These are phyloP conservation scores for Monopis laevigella DNA, from an alignment of 2,888 invertebrate genomes.

Conservation along the genomic window DNA sequence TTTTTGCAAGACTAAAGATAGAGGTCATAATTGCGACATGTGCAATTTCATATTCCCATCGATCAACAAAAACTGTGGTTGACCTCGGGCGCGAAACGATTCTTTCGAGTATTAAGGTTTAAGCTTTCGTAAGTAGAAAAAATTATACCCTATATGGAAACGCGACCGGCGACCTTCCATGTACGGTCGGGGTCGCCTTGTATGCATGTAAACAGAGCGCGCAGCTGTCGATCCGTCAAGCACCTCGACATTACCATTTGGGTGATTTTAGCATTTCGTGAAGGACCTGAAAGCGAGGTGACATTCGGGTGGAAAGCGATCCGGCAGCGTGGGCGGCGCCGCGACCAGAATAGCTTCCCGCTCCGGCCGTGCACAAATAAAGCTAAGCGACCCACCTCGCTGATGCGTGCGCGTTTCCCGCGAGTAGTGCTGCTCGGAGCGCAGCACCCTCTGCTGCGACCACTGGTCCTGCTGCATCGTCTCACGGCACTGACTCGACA, in stretches of 20 bases:
- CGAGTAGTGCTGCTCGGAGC: conserved; percentile 45
- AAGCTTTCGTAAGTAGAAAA: conserved; percentile 28
- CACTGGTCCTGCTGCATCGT: conserved; percentile 27
- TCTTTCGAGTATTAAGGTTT: conserved; percentile 23
- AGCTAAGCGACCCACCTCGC: conserved; percentile 71
- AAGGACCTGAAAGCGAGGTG: too few relatives aligned
- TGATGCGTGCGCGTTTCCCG: conserved; percentile 80
- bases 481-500: conserved; percentile 7
- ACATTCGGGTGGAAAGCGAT: background rate
- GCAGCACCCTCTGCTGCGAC: conserved; percentile 63
- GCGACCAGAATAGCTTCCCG: conserved; percentile 30
- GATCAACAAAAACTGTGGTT: background rate
- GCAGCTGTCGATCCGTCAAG: background rate
- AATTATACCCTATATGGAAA: conserved; percentile 48
- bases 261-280: too few relatives aligned
- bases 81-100: too few relatives aligned
- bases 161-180: conserved; percentile 27
- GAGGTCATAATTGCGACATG: too few relatives aligned
- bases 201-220: background rate
- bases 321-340: background rate
- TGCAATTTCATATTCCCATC: too few relatives aligned
- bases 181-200: background rate
- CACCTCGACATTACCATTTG: too few relatives aligned
- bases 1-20: too few relatives aligned
- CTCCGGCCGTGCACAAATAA: conserved; percentile 59